Evolutionary conservation across 2,797 vertebrate species (phyloP), one percentile per base, ranked within the genome.

Genomic region (Sebastiscus albofasciatus): DNA sequence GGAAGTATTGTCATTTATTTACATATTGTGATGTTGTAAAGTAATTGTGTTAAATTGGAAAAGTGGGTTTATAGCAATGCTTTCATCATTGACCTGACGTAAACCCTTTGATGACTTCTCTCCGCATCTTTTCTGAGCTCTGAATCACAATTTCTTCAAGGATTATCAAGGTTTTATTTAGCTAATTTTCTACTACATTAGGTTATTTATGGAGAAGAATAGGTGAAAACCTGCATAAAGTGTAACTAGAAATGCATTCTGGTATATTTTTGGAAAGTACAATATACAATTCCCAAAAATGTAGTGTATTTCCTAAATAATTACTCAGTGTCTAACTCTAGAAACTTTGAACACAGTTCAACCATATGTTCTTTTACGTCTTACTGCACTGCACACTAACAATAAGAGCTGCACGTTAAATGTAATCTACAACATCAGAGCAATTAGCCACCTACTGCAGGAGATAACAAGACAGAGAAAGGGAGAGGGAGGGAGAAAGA

Each of bases 391-490:
- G 67, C 72, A 65, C 84, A 67, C 67, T 54, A 55, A 82, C 73
- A 83, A 86, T 56, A 83, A 79, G 75, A 74, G 75, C 84, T 33
- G 79, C 68, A 67, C 5, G 8, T 74, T 84, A 81, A 85, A 85
- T 80, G 89, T 77, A 89, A 92, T 87, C 89, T 87, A 70, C 87
- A 75, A 69, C 90, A 92, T 88, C 87, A 55, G 71, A 83, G 79
- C 90, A 92, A 93, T 94, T 91, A 92, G 91, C 91, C 87, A 86
- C 91, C 84, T 66, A 84, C 78, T 77, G 75, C 74, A 83, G 46
- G 70, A 92, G 90, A 93, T 89, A 90, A 90, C 79, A 58, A 75
- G 78, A 82, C 80, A 75, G 77, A 84, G 59, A 64, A 55, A 52
- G 61, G 62, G 27, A 20, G 75, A 76, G 54, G 46, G 72, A 34